phyloP scores from a whole-genome alignment of 2,888 invertebrate genomes.

The Perizoma flavofasciatum region DNA sequence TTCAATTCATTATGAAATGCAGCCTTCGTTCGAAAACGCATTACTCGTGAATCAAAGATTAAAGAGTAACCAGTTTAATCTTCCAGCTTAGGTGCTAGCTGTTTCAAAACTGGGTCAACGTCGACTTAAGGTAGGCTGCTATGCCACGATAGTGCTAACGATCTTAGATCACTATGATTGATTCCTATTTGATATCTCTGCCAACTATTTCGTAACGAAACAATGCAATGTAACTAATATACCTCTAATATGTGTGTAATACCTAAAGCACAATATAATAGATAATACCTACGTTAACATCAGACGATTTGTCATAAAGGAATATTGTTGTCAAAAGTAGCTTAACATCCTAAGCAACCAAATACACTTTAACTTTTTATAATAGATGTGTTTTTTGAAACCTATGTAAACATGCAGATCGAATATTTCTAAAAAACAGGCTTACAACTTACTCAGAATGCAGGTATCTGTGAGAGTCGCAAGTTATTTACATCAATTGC shows the following conservation, averaged over 20 bases:
- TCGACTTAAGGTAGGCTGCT: not conserved
- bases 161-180: conserved; percentile 43
- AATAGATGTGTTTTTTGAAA: too few species aligned
- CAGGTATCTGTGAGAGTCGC: too few species aligned
- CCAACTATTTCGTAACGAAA: conserved; percentile 25
- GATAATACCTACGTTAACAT: not conserved
- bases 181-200: conserved; percentile 17
- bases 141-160: conserved; percentile 28
- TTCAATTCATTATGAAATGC: not conserved
- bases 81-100: not conserved
- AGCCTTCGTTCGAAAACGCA: not conserved
- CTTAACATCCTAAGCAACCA: too few species aligned
- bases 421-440: too few species aligned
- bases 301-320: not conserved
- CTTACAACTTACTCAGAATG: too few species aligned
- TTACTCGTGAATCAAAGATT: too few species aligned
- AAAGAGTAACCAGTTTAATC: not conserved
- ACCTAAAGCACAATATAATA: not conserved
- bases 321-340: too few species aligned
- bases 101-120: not conserved
- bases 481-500: too few species aligned
- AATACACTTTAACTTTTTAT: too few species aligned
- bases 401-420: too few species aligned
- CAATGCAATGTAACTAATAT: not conserved
- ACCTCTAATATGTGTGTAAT: not conserved